Evolutionary conservation across 2,888 invertebrate species (phyloP), one percentile per base, ranked within the genome.

Genomic region (Nesidiocoris tenuis): DNA sequence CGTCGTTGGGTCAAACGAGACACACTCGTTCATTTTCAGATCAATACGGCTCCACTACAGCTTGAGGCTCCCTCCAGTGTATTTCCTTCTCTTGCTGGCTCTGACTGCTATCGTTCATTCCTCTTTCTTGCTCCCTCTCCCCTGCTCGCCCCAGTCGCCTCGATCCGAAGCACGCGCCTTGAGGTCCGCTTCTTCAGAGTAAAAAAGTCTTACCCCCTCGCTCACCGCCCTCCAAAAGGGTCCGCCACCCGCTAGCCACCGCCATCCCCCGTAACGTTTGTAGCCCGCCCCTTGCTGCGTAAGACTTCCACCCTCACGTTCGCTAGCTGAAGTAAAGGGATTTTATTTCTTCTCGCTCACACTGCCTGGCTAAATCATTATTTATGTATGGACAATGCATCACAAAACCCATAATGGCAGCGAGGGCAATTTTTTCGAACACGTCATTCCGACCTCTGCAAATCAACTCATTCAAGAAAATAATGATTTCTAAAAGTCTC

Each of bases 131-230:
- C 39, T 39, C 39, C 39, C 5, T 39, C 12, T 39, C 39, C 5
- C 39, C 39, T 39, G 64, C 64, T 23, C 25, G 24, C 24, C 25
- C 24, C 24, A 64, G 64, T 24, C 64, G 24, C 64, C 64, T 64
- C 64, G 64, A 25, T 64, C 64, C 25, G 64, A 64, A 18, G 64
- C 64, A 64, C 64, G 64, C 64, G 64, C 64, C 64, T 64, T 64
- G 64, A 64, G 24, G 25, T 64, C 39, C 64, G 64, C 64, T 64
- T 1, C 25, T 64, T 64, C 64, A 25, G 24, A 18, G 25, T 23
- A 64, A 64, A 64, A 64, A 64, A 64, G 64, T 64, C 64, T 64
- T 64, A 12, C 12, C 25, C 9, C 64, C 18, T 12, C 64, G 24
- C 9, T 9, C 64, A 1, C 25, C 25, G 22, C 25, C 17, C n/a